phyloP scores from a whole-genome alignment of 2,797 vertebrate species.

The Psittacula derbiana region DNA sequence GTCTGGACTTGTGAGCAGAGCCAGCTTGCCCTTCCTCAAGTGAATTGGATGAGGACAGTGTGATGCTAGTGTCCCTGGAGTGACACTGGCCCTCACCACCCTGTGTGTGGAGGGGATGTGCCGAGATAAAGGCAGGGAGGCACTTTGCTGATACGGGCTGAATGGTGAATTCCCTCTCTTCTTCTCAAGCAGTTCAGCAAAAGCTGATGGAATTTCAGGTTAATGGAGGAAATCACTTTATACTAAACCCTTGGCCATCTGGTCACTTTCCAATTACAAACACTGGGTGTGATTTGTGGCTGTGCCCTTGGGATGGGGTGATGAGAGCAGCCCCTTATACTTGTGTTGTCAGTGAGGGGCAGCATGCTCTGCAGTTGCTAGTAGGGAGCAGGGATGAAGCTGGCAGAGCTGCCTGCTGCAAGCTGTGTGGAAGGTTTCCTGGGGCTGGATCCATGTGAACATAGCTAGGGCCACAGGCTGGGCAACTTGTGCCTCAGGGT shows the following conservation, averaged over 20 bases:
- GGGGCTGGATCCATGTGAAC: not conserved
- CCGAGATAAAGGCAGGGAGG: not conserved
- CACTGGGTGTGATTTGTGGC: not conserved
- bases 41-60: not conserved
- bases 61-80: not conserved
- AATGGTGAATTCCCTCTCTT: accelerated
- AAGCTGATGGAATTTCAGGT: not conserved
- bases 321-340: not conserved
- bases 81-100: not conserved
- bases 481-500: not conserved
- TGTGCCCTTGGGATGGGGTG: not conserved
- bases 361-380: not conserved
- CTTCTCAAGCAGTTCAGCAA: not conserved
- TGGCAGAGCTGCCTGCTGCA: not conserved
- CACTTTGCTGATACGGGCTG: not conserved
- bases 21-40: not conserved
- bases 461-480: accelerated
- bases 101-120: not conserved
- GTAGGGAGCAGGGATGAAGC: not conserved
- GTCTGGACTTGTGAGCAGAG: not conserved
- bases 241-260: not conserved
- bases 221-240: not conserved
- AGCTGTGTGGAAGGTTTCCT: not conserved
- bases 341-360: not conserved
- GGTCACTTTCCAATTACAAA: not conserved